These are phyloP conservation scores for Spondyliosoma cantharus DNA, from an alignment of 2,797 vertebrate species.

Conservation along the genomic window DNA sequence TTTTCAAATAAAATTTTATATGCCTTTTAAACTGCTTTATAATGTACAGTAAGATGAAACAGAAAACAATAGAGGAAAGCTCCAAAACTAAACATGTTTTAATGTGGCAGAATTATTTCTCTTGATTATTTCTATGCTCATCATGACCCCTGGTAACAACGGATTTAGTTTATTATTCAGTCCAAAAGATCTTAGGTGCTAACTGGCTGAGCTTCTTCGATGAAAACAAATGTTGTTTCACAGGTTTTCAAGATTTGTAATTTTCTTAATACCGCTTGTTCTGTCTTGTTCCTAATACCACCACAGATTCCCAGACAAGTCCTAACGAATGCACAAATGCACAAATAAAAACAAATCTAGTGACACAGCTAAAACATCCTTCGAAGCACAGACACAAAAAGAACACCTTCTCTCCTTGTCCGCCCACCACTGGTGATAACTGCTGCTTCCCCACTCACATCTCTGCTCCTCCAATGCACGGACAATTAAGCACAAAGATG, in stretches of 20 bases:
- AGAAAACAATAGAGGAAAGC: neutral
- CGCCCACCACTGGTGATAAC: slow-evolving; percentile 48
- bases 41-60: neutral
- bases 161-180: neutral
- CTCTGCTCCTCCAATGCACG: slow-evolving; percentile 43
- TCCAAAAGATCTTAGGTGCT: neutral
- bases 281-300: neutral
- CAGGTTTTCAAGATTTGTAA: neutral
- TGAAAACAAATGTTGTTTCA: neutral
- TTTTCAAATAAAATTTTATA: neutral
- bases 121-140: neutral
- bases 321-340: neutral
- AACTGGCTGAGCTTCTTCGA: neutral
- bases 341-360: neutral
- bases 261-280: neutral
- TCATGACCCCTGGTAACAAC: too few species aligned
- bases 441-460: slow-evolving; percentile 44
- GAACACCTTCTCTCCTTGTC: slow-evolving; percentile 10
- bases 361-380: neutral
- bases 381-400: neutral
- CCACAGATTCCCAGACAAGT: neutral
- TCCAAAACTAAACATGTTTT: neutral
- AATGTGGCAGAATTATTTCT: neutral
- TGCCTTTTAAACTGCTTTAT: neutral
- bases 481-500: slow-evolving; percentile 62